A percentile compares a stretch with the other conserved stretches of the same genome.
Evolutionary conservation across 2,797 vertebrate genomes (phyloP).

Genomic region (Ispidina lecontei): DNA sequence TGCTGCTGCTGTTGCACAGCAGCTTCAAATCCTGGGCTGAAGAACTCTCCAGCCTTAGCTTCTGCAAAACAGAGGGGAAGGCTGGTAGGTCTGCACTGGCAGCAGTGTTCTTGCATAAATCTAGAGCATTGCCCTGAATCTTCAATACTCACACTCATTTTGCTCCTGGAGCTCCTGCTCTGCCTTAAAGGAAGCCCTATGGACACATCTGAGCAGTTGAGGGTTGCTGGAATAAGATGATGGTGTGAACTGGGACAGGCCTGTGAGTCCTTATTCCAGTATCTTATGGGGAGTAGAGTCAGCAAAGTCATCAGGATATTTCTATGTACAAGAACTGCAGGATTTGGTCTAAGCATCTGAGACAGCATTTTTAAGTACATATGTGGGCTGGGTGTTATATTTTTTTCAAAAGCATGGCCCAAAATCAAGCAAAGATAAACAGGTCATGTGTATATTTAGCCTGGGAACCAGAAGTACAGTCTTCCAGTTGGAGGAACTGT

Average conservation of each 20-base stretch:
- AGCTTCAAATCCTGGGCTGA: background rate
- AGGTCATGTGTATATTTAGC: conserved; percentile 56
- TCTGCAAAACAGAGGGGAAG: background rate
- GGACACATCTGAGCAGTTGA: background rate
- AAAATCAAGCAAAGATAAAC: conserved; percentile 44
- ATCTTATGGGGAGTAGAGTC: background rate
- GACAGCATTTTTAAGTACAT: conserved; percentile 29
- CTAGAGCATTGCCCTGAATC: background rate
- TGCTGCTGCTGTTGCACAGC: background rate
- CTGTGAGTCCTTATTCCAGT: background rate
- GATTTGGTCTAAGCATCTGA: conserved; percentile 21
- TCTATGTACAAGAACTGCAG: background rate
- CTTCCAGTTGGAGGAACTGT: conserved; percentile 4
- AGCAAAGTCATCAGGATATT: background rate
- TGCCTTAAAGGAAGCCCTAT: background rate
- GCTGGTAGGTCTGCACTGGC: background rate
- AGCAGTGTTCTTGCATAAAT: background rate
- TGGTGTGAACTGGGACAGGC: background rate
- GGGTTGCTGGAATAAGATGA: background rate
- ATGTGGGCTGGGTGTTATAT: conserved; percentile 46
- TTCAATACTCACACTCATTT: background rate
- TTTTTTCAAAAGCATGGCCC: conserved; percentile 32
- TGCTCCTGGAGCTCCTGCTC: background rate
- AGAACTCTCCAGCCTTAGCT: rapidly evolving
- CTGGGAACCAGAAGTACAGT: conserved; percentile 30